Conservation (phyloP, 2,113 vertebrate species). For the Glareola pratincola region DNA sequence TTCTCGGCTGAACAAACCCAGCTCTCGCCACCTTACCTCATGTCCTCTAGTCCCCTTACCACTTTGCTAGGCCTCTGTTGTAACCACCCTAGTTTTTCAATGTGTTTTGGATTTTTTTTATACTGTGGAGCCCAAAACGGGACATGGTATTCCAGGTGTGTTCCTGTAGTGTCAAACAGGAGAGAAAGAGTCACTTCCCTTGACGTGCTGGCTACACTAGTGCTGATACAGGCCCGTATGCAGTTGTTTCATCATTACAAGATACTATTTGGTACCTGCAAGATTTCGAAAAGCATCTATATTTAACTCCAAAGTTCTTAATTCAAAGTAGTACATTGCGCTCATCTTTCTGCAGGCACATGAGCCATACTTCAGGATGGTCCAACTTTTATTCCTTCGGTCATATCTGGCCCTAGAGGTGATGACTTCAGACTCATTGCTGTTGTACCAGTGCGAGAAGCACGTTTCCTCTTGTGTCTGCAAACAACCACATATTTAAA, state of each 20-base stretch:
- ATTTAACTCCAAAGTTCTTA: background rate
- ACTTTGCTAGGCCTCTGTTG: background rate
- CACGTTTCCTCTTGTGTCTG: background rate
- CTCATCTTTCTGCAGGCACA: background rate
- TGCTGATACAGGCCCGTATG: background rate
- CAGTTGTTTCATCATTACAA: background rate
- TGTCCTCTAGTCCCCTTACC: background rate
- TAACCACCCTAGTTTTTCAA: fast-evolving
- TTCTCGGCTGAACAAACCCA: background rate
- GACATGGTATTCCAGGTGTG: background rate
- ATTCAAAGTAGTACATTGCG: background rate
- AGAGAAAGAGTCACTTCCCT: background rate
- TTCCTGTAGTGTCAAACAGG: background rate
- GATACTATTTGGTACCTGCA: background rate
- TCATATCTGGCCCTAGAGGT: background rate
- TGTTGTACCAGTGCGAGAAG: background rate
- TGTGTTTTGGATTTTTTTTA: background rate
- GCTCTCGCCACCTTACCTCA: background rate
- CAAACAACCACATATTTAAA: background rate
- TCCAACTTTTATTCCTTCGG: background rate
- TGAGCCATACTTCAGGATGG: background rate
- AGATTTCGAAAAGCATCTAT: background rate
- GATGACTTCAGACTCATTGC: background rate
- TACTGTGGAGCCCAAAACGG: background rate
- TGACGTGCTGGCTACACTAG: background rate